Percentiles rank a stretch among this genome's conserved stretches.
Conservation (phyloP, 2,113 vertebrate genomes). For the Puffinus mauretanicus region DNA sequence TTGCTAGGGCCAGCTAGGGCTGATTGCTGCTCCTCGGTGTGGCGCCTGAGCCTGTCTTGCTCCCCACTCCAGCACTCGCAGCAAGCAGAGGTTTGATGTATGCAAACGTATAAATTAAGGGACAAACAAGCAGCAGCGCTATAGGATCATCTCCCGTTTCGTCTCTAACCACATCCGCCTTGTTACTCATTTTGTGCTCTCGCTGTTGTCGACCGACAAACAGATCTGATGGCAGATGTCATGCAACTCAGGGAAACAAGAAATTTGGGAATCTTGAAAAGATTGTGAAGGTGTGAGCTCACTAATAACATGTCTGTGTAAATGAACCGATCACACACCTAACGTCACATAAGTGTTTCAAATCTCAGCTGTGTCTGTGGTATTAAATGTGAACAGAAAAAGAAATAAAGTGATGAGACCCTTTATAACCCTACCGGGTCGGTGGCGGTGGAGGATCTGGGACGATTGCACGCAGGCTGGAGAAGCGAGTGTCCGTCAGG, state of each 20-base stretch:
- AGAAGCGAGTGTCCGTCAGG: neutral
- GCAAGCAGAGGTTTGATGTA: neutral
- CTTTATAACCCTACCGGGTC: neutral
- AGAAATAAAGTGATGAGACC: constrained; percentile 24
- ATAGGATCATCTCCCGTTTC: neutral
- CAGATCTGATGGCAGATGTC: neutral
- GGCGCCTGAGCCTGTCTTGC: neutral
- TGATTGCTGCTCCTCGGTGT: neutral
- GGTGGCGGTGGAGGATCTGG: neutral
- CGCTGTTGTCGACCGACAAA: neutral
- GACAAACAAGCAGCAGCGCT: neutral
- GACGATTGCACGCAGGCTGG: fast-evolving
- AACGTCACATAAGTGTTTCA: neutral
- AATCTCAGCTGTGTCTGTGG: neutral
- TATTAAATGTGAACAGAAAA: constrained; percentile 38
- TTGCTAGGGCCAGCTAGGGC: neutral
- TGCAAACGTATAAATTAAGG: fast-evolving
- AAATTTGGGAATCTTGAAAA: neutral
- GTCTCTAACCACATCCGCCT: neutral
- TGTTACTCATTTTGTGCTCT: neutral
- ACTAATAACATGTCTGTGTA: neutral
- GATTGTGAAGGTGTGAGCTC: neutral
- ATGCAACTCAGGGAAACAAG: constrained; percentile 52
- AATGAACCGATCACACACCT: neutral
- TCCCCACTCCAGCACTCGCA: neutral